Conservation (phyloP, 2,797 vertebrate species). For the Notolabrus celidotus region DNA sequence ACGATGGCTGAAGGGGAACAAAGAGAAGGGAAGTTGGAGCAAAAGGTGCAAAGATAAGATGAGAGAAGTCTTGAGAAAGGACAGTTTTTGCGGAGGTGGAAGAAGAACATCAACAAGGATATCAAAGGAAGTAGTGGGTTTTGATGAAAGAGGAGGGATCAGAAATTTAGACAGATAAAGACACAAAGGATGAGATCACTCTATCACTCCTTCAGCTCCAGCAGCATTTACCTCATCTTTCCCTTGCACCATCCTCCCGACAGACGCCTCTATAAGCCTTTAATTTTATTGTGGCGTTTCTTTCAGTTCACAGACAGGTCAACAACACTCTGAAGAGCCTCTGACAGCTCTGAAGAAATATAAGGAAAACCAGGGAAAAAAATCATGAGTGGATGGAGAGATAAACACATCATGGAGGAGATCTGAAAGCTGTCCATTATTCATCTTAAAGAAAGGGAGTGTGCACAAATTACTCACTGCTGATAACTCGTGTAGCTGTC, state of each 20-base stretch:
- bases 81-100: constrained; percentile 14
- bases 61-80: constrained; percentile 3
- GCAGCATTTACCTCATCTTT: constrained; percentile 1
- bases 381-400: constrained; percentile 26
- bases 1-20: constrained; percentile 1
- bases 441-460: constrained; percentile 16
- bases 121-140: constrained; percentile 25
- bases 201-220: constrained; percentile 5
- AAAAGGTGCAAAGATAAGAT: constrained; percentile 47
- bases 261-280: constrained; percentile 19
- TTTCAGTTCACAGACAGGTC: constrained; percentile 33
- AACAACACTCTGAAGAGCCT: constrained; percentile 18
- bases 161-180: constrained; percentile 6
- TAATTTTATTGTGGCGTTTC: constrained; percentile 37
- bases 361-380: constrained; percentile 9
- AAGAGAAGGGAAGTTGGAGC: constrained; percentile 26
- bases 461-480: constrained; percentile 13
- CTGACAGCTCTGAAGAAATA: constrained; percentile 9
- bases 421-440: constrained; percentile 27
- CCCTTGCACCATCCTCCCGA: background rate
- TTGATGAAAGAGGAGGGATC: constrained; percentile 36
- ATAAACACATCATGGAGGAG: constrained; percentile 31
- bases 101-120: constrained; percentile 17
- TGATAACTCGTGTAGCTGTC: constrained; percentile 39
- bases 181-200: constrained; percentile 27